Percentiles rank a stretch among this genome's conserved stretches.
Conservation (phyloP, 1,140 invertebrate genomes). For the Goniozus legneri region DNA sequence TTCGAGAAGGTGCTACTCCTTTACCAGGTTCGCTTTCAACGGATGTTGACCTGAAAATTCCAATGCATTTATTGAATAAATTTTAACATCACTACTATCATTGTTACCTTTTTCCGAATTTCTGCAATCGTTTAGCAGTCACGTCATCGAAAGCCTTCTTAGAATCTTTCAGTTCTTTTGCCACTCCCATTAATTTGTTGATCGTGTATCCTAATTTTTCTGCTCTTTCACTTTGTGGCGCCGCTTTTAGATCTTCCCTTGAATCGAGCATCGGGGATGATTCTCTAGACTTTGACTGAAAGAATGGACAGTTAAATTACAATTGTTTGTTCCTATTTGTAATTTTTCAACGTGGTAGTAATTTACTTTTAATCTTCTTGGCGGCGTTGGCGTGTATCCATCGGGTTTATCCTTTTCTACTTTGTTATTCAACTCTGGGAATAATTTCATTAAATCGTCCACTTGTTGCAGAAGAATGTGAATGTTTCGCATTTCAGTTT, state of each 20-base stretch:
- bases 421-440: slow-evolving; percentile 60
- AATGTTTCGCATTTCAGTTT: slow-evolving; percentile 65
- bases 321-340: too few relatives aligned
- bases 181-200: slow-evolving; percentile 45
- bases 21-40: slow-evolving; percentile 49
- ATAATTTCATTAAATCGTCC: slow-evolving; percentile 70
- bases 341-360: too few relatives aligned
- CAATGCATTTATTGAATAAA: not conserved
- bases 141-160: slow-evolving; percentile 42
- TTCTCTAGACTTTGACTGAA: slow-evolving; percentile 56
- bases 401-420: slow-evolving; percentile 34
- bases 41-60: slow-evolving; percentile 38
- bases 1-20: slow-evolving; percentile 43
- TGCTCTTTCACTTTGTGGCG: slow-evolving; percentile 28
- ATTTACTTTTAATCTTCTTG: slow-evolving; percentile 54
- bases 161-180: slow-evolving; percentile 46
- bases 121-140: slow-evolving; percentile 35
- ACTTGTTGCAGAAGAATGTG: slow-evolving; percentile 72
- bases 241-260: slow-evolving; percentile 44
- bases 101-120: slow-evolving; percentile 44
- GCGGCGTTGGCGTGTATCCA: slow-evolving; percentile 57
- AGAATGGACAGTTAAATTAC: too few relatives aligned
- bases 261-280: slow-evolving; percentile 58
- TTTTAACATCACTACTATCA: not conserved
- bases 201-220: slow-evolving; percentile 51